phyloP scores from a whole-genome alignment of 2,113 vertebrate species.

The Zosterops pallidus region DNA sequence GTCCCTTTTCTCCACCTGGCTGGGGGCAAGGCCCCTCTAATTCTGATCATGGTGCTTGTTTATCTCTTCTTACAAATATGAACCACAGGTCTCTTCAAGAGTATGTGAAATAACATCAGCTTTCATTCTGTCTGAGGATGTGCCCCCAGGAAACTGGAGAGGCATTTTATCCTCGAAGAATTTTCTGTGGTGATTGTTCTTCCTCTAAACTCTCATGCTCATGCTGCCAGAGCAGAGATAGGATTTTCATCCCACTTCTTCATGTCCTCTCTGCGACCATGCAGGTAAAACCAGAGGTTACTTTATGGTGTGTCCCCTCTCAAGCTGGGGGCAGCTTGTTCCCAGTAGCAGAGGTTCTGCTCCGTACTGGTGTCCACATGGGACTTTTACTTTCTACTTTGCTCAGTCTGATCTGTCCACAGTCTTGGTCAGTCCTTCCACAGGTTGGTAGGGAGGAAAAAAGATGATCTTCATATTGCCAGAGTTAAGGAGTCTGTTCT shows the following conservation, averaged over 20 bases:
- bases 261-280: background rate
- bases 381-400: background rate
- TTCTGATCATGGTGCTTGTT: background rate
- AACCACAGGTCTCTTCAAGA: background rate
- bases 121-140: background rate
- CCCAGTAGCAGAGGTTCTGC: background rate
- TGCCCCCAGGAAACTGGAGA: background rate
- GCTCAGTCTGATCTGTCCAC: background rate
- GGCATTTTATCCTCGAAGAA: background rate
- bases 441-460: background rate
- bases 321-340: background rate
- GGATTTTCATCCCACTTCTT: background rate
- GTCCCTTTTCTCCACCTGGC: background rate
- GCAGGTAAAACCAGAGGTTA: background rate
- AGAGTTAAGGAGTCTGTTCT: background rate
- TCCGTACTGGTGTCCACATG: rapidly evolving
- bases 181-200: background rate
- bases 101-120: background rate
- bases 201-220: background rate
- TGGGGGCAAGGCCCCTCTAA: background rate
- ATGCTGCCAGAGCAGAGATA: background rate
- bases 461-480: background rate
- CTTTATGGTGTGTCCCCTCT: background rate
- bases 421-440: background rate
- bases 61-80: background rate